Evolutionary conservation across 2,797 vertebrate genomes (phyloP), one percentile per base, ranked within the genome.

Genomic region (Tadarida brasiliensis): DNA sequence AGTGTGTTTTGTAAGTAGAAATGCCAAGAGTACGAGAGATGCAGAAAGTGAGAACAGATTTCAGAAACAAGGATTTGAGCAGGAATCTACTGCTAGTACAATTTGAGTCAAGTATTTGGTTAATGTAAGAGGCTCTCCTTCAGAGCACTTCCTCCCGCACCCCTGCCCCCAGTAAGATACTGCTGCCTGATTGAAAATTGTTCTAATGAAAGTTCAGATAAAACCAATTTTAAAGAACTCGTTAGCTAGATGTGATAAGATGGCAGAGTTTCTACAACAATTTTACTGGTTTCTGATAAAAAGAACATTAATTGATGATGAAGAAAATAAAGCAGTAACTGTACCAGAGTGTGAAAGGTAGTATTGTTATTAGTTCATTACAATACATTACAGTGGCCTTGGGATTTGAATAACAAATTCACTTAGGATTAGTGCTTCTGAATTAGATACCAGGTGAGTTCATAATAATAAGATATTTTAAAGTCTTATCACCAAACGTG

Each of bases 231-330:
- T 97, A 97, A 96, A 96, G 51, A 59, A 96, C 81, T 74, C 67
- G 73, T 96, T 96, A 90, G 81, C 94, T 96, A 91, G 92, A 92
- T 97, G 59, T 89, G 78, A 93, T 82, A 51, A 96, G 92, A 97
- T 35, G n/a, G 51, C 44, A 96, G 86, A 96, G 77, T 51, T 92
- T 90, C 67, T 90, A 71, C 20, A 82, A 54, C 86, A 81, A 63
- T 78, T 94, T 92, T 30, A 92, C 63, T 73, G n/a, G 28, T 90
- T 92, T 1, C 76, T 14, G 87, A 83, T 89, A 95, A 98, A 92
- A 78, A 97, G 74, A 84, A 97, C 97, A 97, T 95, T 98, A 97
- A 98, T 97, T 96, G 96, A 88, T 92, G 90, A 90, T 87, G 91
- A 97, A 97, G 95, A 90, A 98, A 98, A 97, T 96, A 96, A 96